Conservation (phyloP, 1,140 invertebrate genomes). For the Papilio xuthus region DNA sequence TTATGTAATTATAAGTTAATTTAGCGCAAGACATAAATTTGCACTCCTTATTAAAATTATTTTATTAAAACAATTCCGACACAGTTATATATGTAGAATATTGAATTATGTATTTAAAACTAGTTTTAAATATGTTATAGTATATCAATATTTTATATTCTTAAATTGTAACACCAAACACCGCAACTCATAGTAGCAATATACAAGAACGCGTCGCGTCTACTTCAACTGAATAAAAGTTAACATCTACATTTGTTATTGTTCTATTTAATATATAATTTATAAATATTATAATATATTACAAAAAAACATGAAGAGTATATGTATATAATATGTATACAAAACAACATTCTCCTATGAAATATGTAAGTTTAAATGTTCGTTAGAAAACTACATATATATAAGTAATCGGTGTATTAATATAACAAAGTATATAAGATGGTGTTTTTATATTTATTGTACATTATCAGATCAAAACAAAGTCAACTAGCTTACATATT, state of each 20-base stretch:
- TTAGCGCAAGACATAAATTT: neutral
- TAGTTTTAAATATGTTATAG: neutral
- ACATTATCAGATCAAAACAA: neutral
- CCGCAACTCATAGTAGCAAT: slow-evolving; percentile 62
- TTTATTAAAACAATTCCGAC: slow-evolving; percentile 6
- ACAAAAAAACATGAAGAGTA: slow-evolving; percentile 44
- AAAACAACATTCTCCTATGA: slow-evolving; percentile 48
- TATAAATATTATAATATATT: slow-evolving; percentile 55
- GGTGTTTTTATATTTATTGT: neutral
- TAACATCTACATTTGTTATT: slow-evolving; percentile 46
- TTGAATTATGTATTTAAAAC: neutral
- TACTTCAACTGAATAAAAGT: slow-evolving; percentile 43
- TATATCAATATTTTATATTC: neutral
- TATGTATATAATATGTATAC: slow-evolving; percentile 46
- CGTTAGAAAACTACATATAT: slow-evolving; percentile 27
- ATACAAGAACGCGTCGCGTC: slow-evolving; percentile 62
- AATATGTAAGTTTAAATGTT: slow-evolving; percentile 6
- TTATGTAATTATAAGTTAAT: slow-evolving; percentile 35
- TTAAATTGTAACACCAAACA: slow-evolving; percentile 69
- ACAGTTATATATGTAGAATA: neutral
- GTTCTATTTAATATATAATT: slow-evolving; percentile 44
- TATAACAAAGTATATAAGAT: neutral
- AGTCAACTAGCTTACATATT: neutral
- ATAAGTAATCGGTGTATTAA: neutral
- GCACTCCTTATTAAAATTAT: slow-evolving; percentile 43